Base-by-base conservation (phyloP, 2,888 invertebrate species). In the Adelphocoris suturalis region DNA sequence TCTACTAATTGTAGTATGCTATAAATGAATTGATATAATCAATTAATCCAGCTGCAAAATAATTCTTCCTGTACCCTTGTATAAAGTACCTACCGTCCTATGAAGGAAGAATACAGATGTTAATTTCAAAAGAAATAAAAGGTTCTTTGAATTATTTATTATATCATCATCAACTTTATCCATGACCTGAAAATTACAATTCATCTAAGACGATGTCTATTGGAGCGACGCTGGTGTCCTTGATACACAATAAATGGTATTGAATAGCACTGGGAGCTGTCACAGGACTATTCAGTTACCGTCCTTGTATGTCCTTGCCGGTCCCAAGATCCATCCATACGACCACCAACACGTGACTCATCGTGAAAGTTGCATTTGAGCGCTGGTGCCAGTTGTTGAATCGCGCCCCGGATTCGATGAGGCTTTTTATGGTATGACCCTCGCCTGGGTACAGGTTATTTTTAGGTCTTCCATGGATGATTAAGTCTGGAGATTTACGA, bases 391-490 rank as follows among this genome's bases (percentile, higher is more conserved):
- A n/a, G 78, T 47, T 78, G 78, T 46, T 78, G 78, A 78, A 46
- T 47, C 47, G 78, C 47, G 28, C 78, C 37, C 78, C 68, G 68
- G 68, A 68, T 68, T 68, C 68, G 68, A 27, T 68, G 68, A 47
- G 78, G n/a, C 78, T 78, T 78, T 78, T 78, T 78, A 78, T 46
- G 78, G 78, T 14, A 78, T 78, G 78, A 78, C 78, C 78, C 78
- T 78, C 78, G n/a, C 16, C 78, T 78, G 46, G 47, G 68, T 68
- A 76, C 76, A 78, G 78, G 78, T 46, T 78, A 46, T 68, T 68
- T 68, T 68, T 68, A 68, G 27, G 68, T 23, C 68, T 68, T 19
- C 68, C 12, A 68, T 68, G 68, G 68, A 23, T 68, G 68, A 68
- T 23, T 19, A 68, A 68, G 68, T 23, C 68, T 23, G 68, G 68